Conservation (phyloP, 2,113 vertebrate genomes). For the Melanostigma gelatinosum region DNA sequence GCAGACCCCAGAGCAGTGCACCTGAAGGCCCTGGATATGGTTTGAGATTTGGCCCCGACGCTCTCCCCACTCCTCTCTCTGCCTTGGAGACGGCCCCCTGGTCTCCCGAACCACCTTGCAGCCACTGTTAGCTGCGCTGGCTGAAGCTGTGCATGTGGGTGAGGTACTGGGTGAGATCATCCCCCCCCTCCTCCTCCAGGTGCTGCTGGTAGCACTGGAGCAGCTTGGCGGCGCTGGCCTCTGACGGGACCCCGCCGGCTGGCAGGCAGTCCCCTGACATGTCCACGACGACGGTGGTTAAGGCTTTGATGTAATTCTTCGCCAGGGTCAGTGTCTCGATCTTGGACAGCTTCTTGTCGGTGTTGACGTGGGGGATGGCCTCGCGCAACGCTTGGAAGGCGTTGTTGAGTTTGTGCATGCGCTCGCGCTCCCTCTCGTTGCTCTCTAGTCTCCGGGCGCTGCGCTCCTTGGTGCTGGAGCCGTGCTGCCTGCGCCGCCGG, state of each 20-base stretch:
- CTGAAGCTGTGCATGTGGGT: conserved; percentile 86
- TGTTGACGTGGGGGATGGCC: conserved; percentile 94
- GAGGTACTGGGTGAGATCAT: conserved; percentile 87
- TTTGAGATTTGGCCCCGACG: conserved; percentile 27
- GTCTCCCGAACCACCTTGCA: background rate
- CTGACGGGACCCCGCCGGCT: conserved; percentile 71
- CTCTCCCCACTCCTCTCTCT: conserved; percentile 4
- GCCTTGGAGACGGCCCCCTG: conserved; percentile 12
- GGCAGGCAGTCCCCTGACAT: conserved; percentile 90
- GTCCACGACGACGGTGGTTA: conserved; percentile 93
- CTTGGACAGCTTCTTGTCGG: conserved; percentile 97
- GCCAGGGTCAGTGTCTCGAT: conserved; percentile 97
- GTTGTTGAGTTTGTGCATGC: conserved; percentile 99
- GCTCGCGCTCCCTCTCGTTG: conserved; percentile 94
- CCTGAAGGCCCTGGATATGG: background rate
- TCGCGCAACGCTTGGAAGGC: conserved; percentile 96
- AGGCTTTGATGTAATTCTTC: conserved; percentile 97
- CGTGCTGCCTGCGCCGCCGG: conserved; percentile 67
- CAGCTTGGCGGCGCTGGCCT: conserved; percentile 80
- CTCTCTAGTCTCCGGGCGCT: conserved; percentile 93
- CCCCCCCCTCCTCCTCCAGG: conserved; percentile 82
- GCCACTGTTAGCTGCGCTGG: conserved; percentile 80
- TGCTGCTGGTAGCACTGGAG: conserved; percentile 91
- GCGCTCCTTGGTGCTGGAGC: conserved; percentile 83
- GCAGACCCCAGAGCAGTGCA: conserved; percentile 14